Base-by-base conservation (phyloP, 53 echinoderm and acorn worm species). In the Holothuria scabra region DNA sequence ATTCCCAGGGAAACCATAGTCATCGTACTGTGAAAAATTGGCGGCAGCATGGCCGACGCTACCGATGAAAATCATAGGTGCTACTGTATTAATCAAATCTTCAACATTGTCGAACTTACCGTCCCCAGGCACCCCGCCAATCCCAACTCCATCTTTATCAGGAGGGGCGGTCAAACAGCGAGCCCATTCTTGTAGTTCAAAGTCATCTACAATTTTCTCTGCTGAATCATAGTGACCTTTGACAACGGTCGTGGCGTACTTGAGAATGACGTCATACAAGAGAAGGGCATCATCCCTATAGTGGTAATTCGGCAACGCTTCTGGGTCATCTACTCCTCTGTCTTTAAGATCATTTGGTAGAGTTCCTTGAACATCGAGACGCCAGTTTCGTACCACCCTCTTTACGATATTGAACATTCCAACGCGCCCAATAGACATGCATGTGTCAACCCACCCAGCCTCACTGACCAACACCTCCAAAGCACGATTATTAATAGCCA, bases 401-500 rank as follows among this genome's bases (percentile, higher is more conserved):
- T 66, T 67, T 64, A 93, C 85, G 46, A 95, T 91, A 24, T 89
- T 93, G 41, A 93, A 93, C 95, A 95, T 87, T 9, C 95, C 95
- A 21, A 83, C 70, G 14, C 91, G 87, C 20, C 95, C 95, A 22
- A 95, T 89, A 16, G 59, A 65, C 93, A 95, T 91, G 68, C 89
- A 87, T 29, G 81, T 65, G 66, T 95, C 95, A 6, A 95, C 91
- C 95, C 95, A 95, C 3, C 95, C 95, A 8, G 85, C 95, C 57
- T 86, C 70, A 46, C 72, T 82, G 4, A 95, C 93, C 33, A 95
- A 82, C 49, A 91, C 87, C 23, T 78, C 82, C 38, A 95, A 82
- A 25, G 91, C 95, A 46, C 88, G 93, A 23, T 93, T 95, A 74
- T 96, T 96, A 56, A 96, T 96, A 13, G 97, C 97, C 30, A 96